phyloP scores from a whole-genome alignment of 2,797 vertebrate species.

The Centroberyx gerrardi region DNA sequence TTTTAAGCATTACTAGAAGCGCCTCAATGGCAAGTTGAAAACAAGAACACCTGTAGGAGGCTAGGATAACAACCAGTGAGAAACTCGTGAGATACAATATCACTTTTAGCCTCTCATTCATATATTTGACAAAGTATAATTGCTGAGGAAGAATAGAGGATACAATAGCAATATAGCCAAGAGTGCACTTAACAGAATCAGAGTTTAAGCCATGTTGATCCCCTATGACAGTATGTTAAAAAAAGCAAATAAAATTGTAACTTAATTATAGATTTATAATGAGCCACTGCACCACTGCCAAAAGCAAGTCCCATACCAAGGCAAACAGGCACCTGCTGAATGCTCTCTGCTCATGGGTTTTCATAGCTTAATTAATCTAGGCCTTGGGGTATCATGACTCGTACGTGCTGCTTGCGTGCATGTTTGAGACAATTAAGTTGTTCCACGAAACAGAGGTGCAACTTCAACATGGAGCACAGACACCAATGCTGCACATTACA shows the following conservation, averaged over 20 bases:
- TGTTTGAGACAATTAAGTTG: slow-evolving; percentile 88
- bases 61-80: slow-evolving; percentile 24
- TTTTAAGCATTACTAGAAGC: slow-evolving; percentile 60
- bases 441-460: slow-evolving; percentile 83
- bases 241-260: slow-evolving; percentile 83
- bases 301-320: slow-evolving; percentile 85
- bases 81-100: slow-evolving; percentile 30
- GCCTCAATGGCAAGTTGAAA: slow-evolving; percentile 45
- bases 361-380: slow-evolving; percentile 89
- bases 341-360: slow-evolving; percentile 85
- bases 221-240: slow-evolving; percentile 66
- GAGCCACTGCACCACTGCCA: slow-evolving; percentile 82
- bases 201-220: slow-evolving; percentile 75
- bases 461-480: slow-evolving; percentile 78
- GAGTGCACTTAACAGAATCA: slow-evolving; percentile 72
- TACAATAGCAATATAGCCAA: slow-evolving; percentile 65
- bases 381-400: slow-evolving; percentile 88
- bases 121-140: slow-evolving; percentile 59
- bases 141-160: slow-evolving; percentile 54
- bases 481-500: slow-evolving; percentile 53
- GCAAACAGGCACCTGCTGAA: slow-evolving; percentile 88
- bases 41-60: slow-evolving; percentile 63
- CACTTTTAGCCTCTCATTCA: slow-evolving; percentile 50
- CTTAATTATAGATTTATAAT: slow-evolving; percentile 87
- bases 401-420: slow-evolving; percentile 77